Evolutionary conservation across 37 sponge, comb jelly and placozoan genomes (phyloP), one percentile per base, ranked within the genome.

Genomic region (Theonella swinhoei): DNA sequence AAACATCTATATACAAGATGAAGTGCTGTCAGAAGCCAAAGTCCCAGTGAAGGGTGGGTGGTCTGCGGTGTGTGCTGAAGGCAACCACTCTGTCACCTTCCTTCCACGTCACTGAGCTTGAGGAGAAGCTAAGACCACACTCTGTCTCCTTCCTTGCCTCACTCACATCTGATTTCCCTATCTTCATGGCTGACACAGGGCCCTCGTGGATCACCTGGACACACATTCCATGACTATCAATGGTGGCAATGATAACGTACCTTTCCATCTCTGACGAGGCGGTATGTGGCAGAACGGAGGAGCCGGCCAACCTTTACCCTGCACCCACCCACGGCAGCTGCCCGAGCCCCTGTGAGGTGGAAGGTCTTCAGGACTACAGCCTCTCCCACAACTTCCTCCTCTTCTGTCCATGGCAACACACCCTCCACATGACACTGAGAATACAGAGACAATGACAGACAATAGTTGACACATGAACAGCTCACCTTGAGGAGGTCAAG

Each of bases 331-430:
- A 95, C 89, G 31, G 69, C 28, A 22, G 84, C 85, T 30, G 75
- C 33, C 59, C 66, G 79, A 1, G 60, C 36, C 14, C 89, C 92
- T 9, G 71, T 83, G 68, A 94, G 79, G 11, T 79, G 63, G 81
- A 93, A 96, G 7, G 83, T 65, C 39, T 90, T 81, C 38, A 90
- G 43, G 17, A 96, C 81, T 0, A 74, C 75, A 8, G 94, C 96
- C 78, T 93, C 93, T 39, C 96, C 96, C 4, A 93, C 58, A 19
- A 84, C 68, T 60, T 93, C 91, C 59, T 90, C 91, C 78, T 93
- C 89, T 41, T 67, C 68, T 28, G 33, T 67, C 0, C 70, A 63
- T 4, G 88, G 78, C 26, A 96, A 80, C 25, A 22, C 7, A 1
- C 64, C 36, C 74, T 88, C 83, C 7, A 96, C 42, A 14, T 87